A percentile compares a stretch with the other conserved stretches of the same genome.
Conservation (phyloP, 1,140 invertebrate genomes). For the Vanessa atalanta region DNA sequence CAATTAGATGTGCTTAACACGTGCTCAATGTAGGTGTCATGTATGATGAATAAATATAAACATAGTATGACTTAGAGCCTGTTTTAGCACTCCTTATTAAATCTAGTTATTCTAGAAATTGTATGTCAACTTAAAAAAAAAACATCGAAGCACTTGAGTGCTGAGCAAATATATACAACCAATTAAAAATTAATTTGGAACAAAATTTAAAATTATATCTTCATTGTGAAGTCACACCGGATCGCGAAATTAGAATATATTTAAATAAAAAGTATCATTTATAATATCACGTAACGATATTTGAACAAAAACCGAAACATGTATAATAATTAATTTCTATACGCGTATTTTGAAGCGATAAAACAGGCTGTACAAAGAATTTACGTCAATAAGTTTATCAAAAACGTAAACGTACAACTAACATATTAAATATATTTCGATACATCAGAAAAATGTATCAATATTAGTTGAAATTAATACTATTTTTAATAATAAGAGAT, state of each 20-base stretch:
- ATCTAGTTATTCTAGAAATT: background rate
- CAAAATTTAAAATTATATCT: too few species aligned
- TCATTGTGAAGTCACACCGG: too few species aligned
- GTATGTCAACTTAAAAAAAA: background rate
- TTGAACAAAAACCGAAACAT: too few species aligned
- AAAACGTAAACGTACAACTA: conserved; percentile 20
- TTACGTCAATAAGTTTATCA: conserved; percentile 21
- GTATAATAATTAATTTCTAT: background rate
- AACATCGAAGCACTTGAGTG: background rate
- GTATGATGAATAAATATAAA: conserved; percentile 12
- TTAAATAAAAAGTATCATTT: too few species aligned
- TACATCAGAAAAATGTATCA: conserved; percentile 27
- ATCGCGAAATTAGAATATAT: too few species aligned
- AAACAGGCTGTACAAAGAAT: conserved; percentile 11
- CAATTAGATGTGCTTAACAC: conserved; percentile 14
- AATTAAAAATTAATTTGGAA: too few species aligned
- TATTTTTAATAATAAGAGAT: conserved; percentile 60
- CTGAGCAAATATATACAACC: background rate
- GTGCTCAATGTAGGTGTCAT: conserved; percentile 10
- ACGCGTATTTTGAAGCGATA: background rate
- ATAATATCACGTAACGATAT: too few species aligned
- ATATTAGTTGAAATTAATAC: conserved; percentile 35
- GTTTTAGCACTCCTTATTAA: conserved; percentile 14
- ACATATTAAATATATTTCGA: conserved; percentile 21
- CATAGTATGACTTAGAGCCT: conserved; percentile 14